Conservation (phyloP, 2,797 vertebrate species). For the Alcedo quadribrachys region DNA sequence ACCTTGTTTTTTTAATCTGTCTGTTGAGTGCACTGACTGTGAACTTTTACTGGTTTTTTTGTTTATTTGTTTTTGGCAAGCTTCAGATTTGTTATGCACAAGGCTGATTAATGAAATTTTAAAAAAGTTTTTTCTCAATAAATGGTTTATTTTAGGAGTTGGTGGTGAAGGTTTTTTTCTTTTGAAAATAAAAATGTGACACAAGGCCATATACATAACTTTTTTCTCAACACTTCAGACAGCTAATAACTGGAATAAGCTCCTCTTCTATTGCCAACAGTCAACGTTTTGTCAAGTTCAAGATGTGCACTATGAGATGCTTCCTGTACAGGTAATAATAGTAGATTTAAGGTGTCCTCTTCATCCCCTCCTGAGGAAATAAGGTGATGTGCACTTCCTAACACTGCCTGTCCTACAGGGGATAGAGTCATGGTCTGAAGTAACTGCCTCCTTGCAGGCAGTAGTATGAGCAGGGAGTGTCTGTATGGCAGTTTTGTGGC, state of each 20-base stretch:
- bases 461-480: not conserved
- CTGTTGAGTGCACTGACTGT: conserved; percentile 82
- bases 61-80: conserved; percentile 73
- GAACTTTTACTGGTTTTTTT: conserved; percentile 70
- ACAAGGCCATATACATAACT: not conserved
- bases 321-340: not conserved
- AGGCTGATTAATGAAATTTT: conserved; percentile 74
- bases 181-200: not conserved
- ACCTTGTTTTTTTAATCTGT: conserved; percentile 75
- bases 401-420: not conserved
- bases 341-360: not conserved
- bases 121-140: conserved; percentile 82
- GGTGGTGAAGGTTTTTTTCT: conserved; percentile 14
- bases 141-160: conserved; percentile 87
- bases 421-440: not conserved
- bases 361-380: not conserved
- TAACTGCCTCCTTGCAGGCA: not conserved
- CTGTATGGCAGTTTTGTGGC: not conserved
- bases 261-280: not conserved
- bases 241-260: not conserved
- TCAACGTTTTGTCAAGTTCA: not conserved
- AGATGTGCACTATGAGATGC: not conserved
- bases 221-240: not conserved
- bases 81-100: conserved; percentile 80
- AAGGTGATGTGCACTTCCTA: not conserved